Conservation (phyloP, 2,888 invertebrate genomes). For the Dicycla oo region DNA sequence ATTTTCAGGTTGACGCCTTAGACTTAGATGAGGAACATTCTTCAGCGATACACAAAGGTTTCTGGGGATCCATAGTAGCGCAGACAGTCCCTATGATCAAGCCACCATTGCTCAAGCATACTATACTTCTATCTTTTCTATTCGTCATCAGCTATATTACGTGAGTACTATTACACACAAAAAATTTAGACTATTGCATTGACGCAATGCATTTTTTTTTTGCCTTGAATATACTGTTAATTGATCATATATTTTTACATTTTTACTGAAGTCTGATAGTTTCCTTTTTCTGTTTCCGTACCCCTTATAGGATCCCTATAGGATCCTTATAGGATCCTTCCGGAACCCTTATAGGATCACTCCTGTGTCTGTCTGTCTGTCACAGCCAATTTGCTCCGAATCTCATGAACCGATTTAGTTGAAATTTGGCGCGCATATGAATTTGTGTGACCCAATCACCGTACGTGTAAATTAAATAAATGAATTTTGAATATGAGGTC, state of each 20-base stretch:
- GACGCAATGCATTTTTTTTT: background rate
- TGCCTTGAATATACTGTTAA: background rate
- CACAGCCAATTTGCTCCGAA: no score
- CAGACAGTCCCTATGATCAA: conserved; percentile 89
- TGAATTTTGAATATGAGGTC: no score
- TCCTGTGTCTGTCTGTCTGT: no score
- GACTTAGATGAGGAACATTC: conserved; percentile 65
- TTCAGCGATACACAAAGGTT: conserved; percentile 46
- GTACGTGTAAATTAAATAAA: no score
- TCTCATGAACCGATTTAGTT: no score
- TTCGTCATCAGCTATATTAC: conserved; percentile 73
- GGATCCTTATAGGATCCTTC: no score
- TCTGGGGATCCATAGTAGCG: conserved; percentile 73
- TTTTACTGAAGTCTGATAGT: background rate
- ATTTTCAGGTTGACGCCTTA: conserved; percentile 63
- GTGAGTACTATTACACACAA: conserved; percentile 45
- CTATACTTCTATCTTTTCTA: conserved; percentile 61
- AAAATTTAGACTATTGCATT: background rate
- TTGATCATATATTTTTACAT: background rate
- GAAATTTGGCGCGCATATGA: no score
- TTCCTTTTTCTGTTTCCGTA: no score
- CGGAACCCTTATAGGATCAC: no score
- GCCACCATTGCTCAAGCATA: conserved; percentile 75
- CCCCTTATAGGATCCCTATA: no score
- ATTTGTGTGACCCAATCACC: no score